Conservation (phyloP, 2,113 vertebrate species). For the Cyrtonyx montezumae region DNA sequence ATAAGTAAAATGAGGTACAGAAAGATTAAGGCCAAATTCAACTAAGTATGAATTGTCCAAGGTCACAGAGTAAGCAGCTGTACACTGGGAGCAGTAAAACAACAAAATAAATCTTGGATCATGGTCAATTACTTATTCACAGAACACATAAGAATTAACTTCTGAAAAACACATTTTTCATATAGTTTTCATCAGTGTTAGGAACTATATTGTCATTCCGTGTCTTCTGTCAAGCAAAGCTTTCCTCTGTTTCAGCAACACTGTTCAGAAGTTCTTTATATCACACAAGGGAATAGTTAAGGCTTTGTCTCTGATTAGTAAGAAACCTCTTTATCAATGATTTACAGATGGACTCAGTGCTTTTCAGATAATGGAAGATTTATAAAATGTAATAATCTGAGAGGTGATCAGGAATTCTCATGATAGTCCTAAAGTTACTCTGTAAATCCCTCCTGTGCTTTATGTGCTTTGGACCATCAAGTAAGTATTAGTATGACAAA, state of each 20-base stretch:
- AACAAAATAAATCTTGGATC: not conserved
- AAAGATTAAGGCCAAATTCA: slow-evolving; percentile 13
- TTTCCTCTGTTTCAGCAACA: not conserved
- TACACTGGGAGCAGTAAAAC: not conserved
- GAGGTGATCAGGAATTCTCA: slow-evolving; percentile 16
- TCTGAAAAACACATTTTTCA: not conserved
- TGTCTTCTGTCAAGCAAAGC: not conserved
- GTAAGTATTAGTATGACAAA: slow-evolving; percentile 1
- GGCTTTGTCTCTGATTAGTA: slow-evolving; percentile 14
- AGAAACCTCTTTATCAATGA: slow-evolving; percentile 14
- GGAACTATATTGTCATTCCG: not conserved
- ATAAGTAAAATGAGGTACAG: slow-evolving; percentile 34
- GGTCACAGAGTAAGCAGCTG: slow-evolving; percentile 27
- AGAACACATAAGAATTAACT: not conserved
- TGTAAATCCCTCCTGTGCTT: slow-evolving; percentile 11
- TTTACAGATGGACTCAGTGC: not conserved
- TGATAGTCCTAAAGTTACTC: slow-evolving; percentile 23
- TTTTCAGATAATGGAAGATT: not conserved
- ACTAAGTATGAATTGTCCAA: not conserved
- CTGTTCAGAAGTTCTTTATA: slow-evolving; percentile 2
- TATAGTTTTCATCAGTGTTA: not conserved
- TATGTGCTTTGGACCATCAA: slow-evolving; percentile 36
- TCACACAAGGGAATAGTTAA: not conserved
- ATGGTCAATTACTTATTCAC: not conserved
- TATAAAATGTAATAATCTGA: slow-evolving; percentile 28